phyloP scores from a whole-genome alignment of 2,797 vertebrate genomes.

The Pangasius sanitwongsei region DNA sequence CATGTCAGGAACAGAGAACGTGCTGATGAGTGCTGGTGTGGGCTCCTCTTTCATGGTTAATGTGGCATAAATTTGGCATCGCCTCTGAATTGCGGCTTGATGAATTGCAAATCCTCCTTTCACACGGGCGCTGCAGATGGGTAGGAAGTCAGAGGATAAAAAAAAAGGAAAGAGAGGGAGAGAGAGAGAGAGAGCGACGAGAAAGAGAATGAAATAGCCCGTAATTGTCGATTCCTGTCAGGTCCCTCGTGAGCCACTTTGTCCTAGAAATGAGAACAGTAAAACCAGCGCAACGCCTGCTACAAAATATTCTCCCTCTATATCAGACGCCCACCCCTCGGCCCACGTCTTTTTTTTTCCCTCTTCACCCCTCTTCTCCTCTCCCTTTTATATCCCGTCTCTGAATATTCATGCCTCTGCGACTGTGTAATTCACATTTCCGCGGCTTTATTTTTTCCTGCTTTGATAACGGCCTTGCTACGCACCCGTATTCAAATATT shows the following conservation, averaged over 20 bases:
- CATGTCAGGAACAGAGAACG: constrained; percentile 45
- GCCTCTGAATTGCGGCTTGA: constrained; percentile 52
- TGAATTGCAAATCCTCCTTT: constrained; percentile 57
- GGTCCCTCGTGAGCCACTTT: constrained; percentile 54
- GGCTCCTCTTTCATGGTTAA: constrained; percentile 55
- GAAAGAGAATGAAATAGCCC: constrained; percentile 52
- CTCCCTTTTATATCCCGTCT: constrained; percentile 30
- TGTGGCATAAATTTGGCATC: constrained; percentile 58
- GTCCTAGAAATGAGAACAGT: constrained; percentile 55
- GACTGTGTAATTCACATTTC: constrained; percentile 60
- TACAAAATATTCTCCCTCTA: constrained; percentile 33
- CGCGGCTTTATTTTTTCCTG: constrained; percentile 39
- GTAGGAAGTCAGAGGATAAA: constrained; percentile 49
- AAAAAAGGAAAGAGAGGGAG: constrained; percentile 24
- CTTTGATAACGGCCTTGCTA: constrained; percentile 55
- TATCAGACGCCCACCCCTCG: background rate
- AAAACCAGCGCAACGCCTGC: constrained; percentile 41
- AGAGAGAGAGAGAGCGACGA: background rate
- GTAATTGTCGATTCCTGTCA: constrained; percentile 59
- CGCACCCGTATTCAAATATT: constrained; percentile 29
- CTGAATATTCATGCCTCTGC: constrained; percentile 58
- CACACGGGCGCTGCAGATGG: constrained; percentile 49
- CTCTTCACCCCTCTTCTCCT: background rate
- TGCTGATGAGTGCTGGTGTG: constrained; percentile 39
- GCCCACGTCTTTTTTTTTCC: constrained; percentile 6